These are phyloP conservation scores for Sicus ferrugineus DNA, from an alignment of 2,888 invertebrate species.

Conservation along the genomic window DNA sequence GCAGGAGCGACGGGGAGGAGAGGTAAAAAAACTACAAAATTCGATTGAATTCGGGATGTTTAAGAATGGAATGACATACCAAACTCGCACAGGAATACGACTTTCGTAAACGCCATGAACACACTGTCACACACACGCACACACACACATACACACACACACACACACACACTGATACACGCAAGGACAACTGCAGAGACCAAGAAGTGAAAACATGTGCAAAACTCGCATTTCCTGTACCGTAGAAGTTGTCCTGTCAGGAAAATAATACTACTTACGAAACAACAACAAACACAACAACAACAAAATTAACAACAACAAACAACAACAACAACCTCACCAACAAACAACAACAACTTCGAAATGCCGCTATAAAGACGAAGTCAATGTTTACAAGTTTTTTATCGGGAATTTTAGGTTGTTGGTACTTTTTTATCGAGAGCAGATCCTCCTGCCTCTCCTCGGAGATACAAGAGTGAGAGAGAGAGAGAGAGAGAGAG, in stretches of 20 bases:
- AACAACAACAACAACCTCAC: conserved; percentile 10
- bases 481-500: not conserved
- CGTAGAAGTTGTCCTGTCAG: conserved; percentile 20
- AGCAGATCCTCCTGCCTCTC: not conserved
- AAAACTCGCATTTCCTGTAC: conserved; percentile 61
- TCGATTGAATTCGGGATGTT: too few relatives aligned
- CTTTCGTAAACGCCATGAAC: not conserved
- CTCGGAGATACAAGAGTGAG: not conserved
- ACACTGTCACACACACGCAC: not conserved
- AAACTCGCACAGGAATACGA: not conserved
- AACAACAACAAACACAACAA: conserved; percentile 9
- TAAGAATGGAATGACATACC: not conserved
- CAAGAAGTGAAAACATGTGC: conserved; percentile 58
- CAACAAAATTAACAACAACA: conserved; percentile 8
- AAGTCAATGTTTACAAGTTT: conserved; percentile 3
- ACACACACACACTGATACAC: conserved; percentile 5
- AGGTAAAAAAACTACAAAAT: conserved; percentile 1
- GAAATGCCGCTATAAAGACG: too few relatives aligned
- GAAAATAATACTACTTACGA: not conserved
- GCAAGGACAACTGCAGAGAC: too few relatives aligned
- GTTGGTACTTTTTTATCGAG: conserved; percentile 8
- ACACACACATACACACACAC: conserved; percentile 21
- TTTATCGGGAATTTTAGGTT: not conserved
- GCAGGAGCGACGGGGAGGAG: not conserved
- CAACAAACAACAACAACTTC: conserved; percentile 6